A percentile compares a stretch with the other conserved stretches of the same genome.
Conservation (phyloP, 2,113 vertebrate genomes). For the Heptranchias perlo region DNA sequence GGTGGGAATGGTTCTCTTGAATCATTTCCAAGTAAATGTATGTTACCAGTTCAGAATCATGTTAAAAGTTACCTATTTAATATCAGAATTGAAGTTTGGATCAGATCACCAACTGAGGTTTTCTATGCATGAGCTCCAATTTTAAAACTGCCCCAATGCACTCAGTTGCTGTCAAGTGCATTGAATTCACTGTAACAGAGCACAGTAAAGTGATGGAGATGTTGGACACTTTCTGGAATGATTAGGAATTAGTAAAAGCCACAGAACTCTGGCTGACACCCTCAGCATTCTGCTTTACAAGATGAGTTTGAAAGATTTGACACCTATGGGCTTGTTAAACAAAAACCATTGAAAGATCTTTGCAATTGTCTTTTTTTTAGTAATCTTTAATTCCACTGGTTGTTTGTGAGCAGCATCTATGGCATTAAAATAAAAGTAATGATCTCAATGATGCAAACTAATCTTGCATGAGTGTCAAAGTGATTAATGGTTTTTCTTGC, state of each 20-base stretch:
- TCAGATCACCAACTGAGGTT: background rate
- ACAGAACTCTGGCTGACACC: background rate
- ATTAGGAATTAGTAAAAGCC: background rate
- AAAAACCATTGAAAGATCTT: background rate
- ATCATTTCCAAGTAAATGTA: background rate
- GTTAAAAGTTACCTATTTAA: background rate
- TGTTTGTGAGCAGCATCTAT: background rate
- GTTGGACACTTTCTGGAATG: background rate
- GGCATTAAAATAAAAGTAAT: conserved; percentile 10
- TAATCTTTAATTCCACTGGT: background rate
- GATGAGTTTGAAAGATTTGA: background rate
- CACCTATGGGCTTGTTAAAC: background rate
- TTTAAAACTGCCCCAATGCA: background rate
- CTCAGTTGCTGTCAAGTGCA: background rate
- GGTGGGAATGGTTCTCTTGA: background rate
- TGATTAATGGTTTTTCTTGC: conserved; percentile 25
- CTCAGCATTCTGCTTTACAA: background rate
- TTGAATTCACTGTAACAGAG: background rate
- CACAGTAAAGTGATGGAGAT: background rate
- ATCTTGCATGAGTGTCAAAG: conserved; percentile 15
- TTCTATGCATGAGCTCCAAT: background rate
- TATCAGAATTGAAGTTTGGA: background rate
- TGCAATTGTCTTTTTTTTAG: background rate
- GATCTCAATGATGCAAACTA: background rate
- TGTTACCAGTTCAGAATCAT: background rate